Conservation (phyloP, 2,113 vertebrate species). For the Stegostoma tigrinum region DNA sequence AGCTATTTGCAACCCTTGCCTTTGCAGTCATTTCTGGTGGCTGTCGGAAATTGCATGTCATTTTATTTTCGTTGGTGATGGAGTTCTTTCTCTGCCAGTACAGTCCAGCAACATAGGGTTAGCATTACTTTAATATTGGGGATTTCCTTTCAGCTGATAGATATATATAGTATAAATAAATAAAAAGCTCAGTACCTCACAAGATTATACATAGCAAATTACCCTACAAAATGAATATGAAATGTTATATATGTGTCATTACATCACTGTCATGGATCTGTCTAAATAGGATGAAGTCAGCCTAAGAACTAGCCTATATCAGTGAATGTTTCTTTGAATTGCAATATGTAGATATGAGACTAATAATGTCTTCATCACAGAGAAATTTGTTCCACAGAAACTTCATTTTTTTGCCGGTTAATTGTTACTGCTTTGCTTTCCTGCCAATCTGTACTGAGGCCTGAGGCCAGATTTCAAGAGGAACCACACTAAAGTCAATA, state of each 20-base stretch:
- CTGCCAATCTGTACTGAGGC: constrained; percentile 6
- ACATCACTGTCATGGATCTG: background rate
- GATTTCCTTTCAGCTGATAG: background rate
- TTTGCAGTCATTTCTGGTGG: background rate
- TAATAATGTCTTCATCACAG: background rate
- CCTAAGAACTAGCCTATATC: background rate
- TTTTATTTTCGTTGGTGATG: background rate
- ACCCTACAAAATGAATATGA: background rate
- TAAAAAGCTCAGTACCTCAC: background rate
- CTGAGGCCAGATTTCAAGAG: constrained; percentile 1
- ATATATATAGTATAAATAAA: too few relatives aligned
- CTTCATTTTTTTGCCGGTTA: background rate
- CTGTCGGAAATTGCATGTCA: background rate
- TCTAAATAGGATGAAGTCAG: background rate
- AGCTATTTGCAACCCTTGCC: background rate
- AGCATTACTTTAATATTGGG: background rate
- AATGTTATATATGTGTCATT: background rate
- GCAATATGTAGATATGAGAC: background rate
- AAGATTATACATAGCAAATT: background rate
- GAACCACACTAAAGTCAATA: constrained; percentile 20
- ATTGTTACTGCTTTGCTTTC: constrained; percentile 15
- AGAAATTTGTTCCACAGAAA: constrained; percentile 16
- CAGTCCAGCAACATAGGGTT: background rate
- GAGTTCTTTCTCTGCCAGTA: background rate
- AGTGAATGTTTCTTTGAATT: background rate